Evolutionary conservation across 2,113 vertebrate genomes (phyloP).

Genomic region (Cottus gobio): DNA sequence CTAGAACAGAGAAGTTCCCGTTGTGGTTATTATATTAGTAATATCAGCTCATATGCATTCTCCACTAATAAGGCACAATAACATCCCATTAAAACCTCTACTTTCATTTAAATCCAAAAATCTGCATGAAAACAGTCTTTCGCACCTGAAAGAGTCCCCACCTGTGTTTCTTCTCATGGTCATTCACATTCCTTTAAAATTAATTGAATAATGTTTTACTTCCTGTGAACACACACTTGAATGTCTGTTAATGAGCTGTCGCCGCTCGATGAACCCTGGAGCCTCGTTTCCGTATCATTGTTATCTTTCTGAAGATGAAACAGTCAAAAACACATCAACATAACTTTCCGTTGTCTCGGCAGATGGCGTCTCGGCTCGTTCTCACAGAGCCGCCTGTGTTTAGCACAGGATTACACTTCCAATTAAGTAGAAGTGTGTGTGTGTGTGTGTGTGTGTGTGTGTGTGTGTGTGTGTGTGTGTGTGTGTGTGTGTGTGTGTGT

Average conservation of each 20-base stretch:
- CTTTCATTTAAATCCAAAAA: not conserved
- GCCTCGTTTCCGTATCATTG: not conserved
- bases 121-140: not conserved
- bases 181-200: slow-evolving; percentile 4
- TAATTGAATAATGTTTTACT: not conserved
- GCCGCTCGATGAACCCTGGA: slow-evolving; percentile 4
- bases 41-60: no score
- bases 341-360: slow-evolving; percentile 32
- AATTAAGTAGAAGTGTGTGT: no score
- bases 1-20: no score
- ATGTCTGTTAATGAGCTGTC: slow-evolving; percentile 31
- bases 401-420: slow-evolving; percentile 45
- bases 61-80: no score
- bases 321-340: slow-evolving; percentile 16
- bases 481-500: slow-evolving; percentile 3
- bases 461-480: slow-evolving; percentile 3
- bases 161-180: not conserved
- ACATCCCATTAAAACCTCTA: no score
- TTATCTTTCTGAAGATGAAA: slow-evolving; percentile 15
- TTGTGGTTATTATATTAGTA: no score
- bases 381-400: slow-evolving; percentile 29
- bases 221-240: slow-evolving; percentile 1
- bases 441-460: slow-evolving; percentile 4
- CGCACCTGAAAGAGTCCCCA: not conserved
- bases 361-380: slow-evolving; percentile 57